Base-by-base conservation (phyloP, 2,888 invertebrate species). In the Mylabris sibirica region DNA sequence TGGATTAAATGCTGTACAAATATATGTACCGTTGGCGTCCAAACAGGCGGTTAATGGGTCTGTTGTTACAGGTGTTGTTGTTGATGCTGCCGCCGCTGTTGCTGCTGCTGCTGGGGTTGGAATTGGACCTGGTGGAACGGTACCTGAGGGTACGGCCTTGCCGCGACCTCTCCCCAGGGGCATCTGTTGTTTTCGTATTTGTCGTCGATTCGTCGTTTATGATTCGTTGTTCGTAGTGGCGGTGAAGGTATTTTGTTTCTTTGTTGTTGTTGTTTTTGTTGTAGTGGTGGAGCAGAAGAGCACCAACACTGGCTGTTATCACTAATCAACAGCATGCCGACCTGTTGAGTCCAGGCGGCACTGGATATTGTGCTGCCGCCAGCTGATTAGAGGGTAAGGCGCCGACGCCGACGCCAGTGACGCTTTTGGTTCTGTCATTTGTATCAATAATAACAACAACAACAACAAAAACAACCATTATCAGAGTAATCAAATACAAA, bases 1-100 rank as follows among this genome's bases (percentile, higher is more conserved):
- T 34, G 90, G 89, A 78, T 88, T 88, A 81, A 88, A 88, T 62
- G 90, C 87, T 59, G 89, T 89, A 80, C 90, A 90, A 76, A 90
- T 87, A 82, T 89, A 90, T 53, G 88, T 88, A 67, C 87, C 87
- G 80, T 88, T 86, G 68, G 87, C 87, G 79, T 88, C 88, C 64
- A 88, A 82, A 77, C 87, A 87, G 66, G 87, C 83, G 60, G 83
- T 81, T 74, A 85, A 76, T 68, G 85, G 85, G 76, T 85, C 85
- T 73, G 80, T 66, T 30, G 30, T 30, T 30, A 30, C 30, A 30
- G 5, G 5, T 30, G 30, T 30, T 30, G 30, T 30, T 30, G 30
- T 30, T 30, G 30, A 6, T 30, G 30, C 8, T 30, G 30, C 8
- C 6, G 26, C 1, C 8, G 8, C 30, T 30, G 30, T 8, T 30